phyloP scores from a whole-genome alignment of 2,888 invertebrate species.

The Baccha elongata region DNA sequence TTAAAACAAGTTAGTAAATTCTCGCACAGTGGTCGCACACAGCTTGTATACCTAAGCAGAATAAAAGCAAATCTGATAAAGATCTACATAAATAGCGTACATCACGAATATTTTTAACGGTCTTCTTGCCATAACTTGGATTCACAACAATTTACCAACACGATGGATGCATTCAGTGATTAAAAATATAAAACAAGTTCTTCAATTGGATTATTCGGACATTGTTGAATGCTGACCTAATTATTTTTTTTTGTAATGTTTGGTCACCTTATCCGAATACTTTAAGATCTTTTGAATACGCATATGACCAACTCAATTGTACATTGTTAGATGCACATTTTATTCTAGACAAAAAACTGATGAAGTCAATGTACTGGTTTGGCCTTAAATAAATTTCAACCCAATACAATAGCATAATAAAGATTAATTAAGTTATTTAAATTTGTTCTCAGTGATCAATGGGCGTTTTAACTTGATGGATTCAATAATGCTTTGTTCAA shows the following conservation, averaged over 20 bases:
- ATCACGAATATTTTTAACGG: slow-evolving; percentile 20
- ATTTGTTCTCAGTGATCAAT: neutral
- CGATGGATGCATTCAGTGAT: slow-evolving; percentile 21
- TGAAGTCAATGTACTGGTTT: no score
- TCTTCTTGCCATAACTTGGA: neutral
- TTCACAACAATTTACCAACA: neutral
- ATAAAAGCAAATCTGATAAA: slow-evolving; percentile 21
- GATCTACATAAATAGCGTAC: slow-evolving; percentile 25
- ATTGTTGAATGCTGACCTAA: slow-evolving; percentile 17
- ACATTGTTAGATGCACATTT: neutral
- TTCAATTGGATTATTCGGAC: slow-evolving; percentile 26
- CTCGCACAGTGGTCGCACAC: neutral
- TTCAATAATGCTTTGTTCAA: neutral
- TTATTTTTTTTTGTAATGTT: neutral
- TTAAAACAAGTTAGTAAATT: slow-evolving; percentile 34
- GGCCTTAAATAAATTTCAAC: neutral
- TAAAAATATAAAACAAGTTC: slow-evolving; percentile 17
- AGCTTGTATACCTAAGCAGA: neutral
- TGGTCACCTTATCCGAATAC: slow-evolving; percentile 8
- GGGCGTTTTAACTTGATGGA: neutral
- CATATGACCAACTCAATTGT: neutral
- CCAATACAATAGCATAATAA: neutral
- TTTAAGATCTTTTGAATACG: slow-evolving; percentile 1
- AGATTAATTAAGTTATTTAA: slow-evolving; percentile 3
- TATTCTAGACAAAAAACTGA: no score